These are phyloP conservation scores for Mongoloraphidia duomilia DNA, from an alignment of 2,888 invertebrate genomes.

Conservation along the genomic window DNA sequence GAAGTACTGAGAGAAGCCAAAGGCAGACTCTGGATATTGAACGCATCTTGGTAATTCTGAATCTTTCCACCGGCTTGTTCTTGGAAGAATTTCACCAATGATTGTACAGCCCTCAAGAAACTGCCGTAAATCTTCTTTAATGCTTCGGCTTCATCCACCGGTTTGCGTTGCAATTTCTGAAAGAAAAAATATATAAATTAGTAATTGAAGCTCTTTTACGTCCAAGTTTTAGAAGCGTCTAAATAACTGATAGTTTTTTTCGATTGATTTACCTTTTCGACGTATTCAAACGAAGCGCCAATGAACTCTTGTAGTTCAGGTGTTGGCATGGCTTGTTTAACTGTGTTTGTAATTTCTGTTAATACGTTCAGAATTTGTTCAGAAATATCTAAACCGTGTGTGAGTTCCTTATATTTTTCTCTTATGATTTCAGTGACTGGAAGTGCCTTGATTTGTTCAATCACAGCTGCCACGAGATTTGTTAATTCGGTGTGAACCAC, in stretches of 20 bases:
- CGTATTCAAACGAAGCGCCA: constrained; percentile 41
- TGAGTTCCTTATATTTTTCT: constrained; percentile 27
- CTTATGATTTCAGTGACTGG: constrained; percentile 36
- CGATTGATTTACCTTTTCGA: constrained; percentile 38
- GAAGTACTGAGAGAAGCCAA: constrained; percentile 6
- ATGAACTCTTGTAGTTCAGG: constrained; percentile 47
- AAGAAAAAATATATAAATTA: constrained; percentile 2
- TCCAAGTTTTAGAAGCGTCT: background rate
- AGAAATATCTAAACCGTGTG: constrained; percentile 31
- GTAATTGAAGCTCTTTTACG: background rate
- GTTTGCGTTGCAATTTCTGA: constrained; percentile 42
- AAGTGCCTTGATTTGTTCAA: constrained; percentile 37
- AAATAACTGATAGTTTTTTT: background rate
- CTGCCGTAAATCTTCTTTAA: constrained; percentile 45
- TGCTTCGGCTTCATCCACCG: constrained; percentile 46
- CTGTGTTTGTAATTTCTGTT: constrained; percentile 36
- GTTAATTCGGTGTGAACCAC: constrained; percentile 28
- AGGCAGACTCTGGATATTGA: background rate
- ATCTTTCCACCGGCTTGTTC: constrained; percentile 22
- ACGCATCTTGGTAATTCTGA: constrained; percentile 9
- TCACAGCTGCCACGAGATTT: constrained; percentile 29
- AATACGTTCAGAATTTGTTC: constrained; percentile 40
- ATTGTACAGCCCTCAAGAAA: constrained; percentile 40
- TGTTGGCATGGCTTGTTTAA: constrained; percentile 46
- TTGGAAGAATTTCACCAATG: constrained; percentile 32